Evolutionary conservation across 2,113 vertebrate species (phyloP), one percentile per base, ranked within the genome.

Genomic region (Neodontobutis hainanensis): DNA sequence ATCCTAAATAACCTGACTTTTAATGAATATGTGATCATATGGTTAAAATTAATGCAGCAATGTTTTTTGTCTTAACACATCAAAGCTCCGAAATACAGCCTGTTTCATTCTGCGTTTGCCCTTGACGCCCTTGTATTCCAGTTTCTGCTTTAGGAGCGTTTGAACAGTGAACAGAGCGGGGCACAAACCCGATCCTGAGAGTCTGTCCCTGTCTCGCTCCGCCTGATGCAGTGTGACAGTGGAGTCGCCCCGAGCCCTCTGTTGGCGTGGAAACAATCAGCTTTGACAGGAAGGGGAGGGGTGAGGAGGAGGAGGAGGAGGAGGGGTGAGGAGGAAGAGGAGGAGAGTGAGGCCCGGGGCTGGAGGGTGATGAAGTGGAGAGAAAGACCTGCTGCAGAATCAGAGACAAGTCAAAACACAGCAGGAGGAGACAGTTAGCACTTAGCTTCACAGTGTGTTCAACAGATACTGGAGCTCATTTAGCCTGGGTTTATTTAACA

Each of bases 181-280:
- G 68, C 76, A 81, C 68, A 70, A 52, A 77, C 81, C 74, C 84
- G 85, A 77, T 82, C 85, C 19, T 27, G 19, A 82, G 66, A 34
- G 65, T 78, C 82, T 69, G 74, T 75, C 82, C 85, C 77, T 73
- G 78, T 85, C 83, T 85, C 74, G 78, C 85, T 81, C 84, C 76
- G 85, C 81, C 85, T 92, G 91, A 92, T 92, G 90, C 80, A 85
- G 84, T 90, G 90, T 93, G 91, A 92, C 91, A 92, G 88, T 89
- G 84, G 77, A 77, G 69, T 87, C 67, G 90, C 92, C 91, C 59
- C 74, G 85, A 91, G 92, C 90, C 74, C 85, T 92, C 86, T 85
- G 88, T 81, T 92, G 88, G 90, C 77, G 87, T 92, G 91, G 91
- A 92, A 92, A 92, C 89, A 92, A 93, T 92, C 91, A 87, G 83